Percentiles rank a stretch among this genome's conserved stretches.
Conservation (phyloP, 1,140 invertebrate genomes). For the Drosophila tristis region DNA sequence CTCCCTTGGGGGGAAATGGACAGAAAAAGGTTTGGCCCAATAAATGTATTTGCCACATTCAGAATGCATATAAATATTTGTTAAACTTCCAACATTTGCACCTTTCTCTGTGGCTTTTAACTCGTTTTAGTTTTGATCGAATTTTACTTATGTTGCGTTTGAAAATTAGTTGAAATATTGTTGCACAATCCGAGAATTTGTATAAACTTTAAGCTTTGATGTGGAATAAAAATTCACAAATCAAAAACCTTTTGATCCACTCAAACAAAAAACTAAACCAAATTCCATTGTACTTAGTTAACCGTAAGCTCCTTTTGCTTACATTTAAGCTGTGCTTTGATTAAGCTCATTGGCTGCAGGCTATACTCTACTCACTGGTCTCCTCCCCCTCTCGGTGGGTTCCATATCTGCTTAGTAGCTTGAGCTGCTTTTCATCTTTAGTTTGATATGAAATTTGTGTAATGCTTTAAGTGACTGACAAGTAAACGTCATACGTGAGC, state of each 20-base stretch:
- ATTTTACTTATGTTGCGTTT: constrained; percentile 2
- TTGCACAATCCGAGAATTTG: constrained; percentile 14
- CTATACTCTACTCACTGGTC: background rate
- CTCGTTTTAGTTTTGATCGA: background rate
- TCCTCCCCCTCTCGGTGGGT: no score
- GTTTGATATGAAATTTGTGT: constrained; percentile 1
- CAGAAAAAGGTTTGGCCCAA: constrained; percentile 18
- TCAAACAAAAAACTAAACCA: background rate
- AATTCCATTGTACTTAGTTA: background rate
- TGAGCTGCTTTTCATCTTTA: constrained; percentile 29
- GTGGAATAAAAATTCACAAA: constrained; percentile 3
- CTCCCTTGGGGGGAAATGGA: constrained; percentile 42
- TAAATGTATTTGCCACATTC: constrained; percentile 34
- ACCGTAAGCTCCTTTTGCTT: constrained; percentile 23
- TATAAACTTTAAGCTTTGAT: constrained; percentile 25
- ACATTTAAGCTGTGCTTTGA: background rate
- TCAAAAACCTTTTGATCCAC: constrained; percentile 9
- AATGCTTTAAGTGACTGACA: constrained; percentile 58
- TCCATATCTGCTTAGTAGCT: background rate
- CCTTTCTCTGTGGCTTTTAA: constrained; percentile 1
- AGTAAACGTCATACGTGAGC: constrained; percentile 65
- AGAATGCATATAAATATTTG: constrained; percentile 50
- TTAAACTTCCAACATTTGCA: constrained; percentile 15
- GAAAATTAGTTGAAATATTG: constrained; percentile 23
- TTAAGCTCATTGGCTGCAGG: constrained; percentile 1